phyloP scores from a whole-genome alignment of 1,140 invertebrate species.

The Asbolus verrucosus region DNA sequence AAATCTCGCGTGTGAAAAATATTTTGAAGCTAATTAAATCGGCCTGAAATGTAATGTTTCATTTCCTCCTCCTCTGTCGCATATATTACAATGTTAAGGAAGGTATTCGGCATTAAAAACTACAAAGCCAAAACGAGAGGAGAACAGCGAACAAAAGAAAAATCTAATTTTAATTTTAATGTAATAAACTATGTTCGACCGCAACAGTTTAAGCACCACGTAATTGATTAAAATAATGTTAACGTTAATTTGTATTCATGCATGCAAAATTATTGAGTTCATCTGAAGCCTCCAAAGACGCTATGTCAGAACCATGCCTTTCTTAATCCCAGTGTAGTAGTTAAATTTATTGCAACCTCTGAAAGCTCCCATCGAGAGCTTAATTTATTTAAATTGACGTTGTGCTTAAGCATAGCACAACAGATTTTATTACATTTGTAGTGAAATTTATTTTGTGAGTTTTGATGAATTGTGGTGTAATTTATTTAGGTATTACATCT shows the following conservation, averaged over 20 bases:
- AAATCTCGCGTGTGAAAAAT: constrained; percentile 7
- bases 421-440: constrained; percentile 34
- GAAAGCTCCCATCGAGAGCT: constrained; percentile 12
- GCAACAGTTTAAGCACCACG: constrained; percentile 14
- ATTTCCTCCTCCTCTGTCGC: neutral
- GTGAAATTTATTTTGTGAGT: constrained; percentile 13
- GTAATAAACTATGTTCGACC: too few relatives aligned
- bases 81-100: too few relatives aligned
- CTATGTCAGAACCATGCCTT: constrained; percentile 17
- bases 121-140: too few relatives aligned
- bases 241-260: constrained; percentile 28
- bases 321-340: constrained; percentile 29
- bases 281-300: constrained; percentile 25
- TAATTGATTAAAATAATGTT: constrained; percentile 11
- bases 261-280: constrained; percentile 31
- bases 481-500: constrained; percentile 12
- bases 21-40: constrained; percentile 16
- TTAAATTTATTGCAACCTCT: constrained; percentile 35
- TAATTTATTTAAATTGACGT: constrained; percentile 32
- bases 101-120: neutral
- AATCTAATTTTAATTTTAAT: too few relatives aligned
- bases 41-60: neutral
- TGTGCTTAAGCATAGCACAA: constrained; percentile 2
- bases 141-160: too few relatives aligned
- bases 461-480: neutral